Conservation (phyloP, 2,797 vertebrate genomes). For the Micromesistius poutassou region DNA sequence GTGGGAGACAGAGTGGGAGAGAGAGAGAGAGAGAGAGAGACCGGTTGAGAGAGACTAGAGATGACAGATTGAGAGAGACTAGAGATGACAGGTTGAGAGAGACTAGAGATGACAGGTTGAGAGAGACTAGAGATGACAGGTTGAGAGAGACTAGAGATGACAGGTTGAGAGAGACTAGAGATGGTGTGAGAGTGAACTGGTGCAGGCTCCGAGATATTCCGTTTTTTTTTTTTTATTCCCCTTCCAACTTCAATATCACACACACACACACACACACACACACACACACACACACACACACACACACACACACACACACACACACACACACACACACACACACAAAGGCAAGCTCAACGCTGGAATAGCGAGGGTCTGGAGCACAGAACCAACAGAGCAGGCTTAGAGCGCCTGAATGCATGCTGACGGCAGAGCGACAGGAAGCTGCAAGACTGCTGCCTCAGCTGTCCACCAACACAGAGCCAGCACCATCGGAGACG, state of each 20-base stretch:
- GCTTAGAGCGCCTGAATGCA: slow-evolving; percentile 35
- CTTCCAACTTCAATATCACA: neutral
- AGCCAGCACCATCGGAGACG: slow-evolving; percentile 10
- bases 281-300: slow-evolving; percentile 7
- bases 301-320: slow-evolving; percentile 8
- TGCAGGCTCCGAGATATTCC: neutral
- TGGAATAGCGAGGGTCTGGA: too few species aligned
- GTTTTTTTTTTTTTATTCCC: neutral
- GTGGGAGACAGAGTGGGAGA: neutral
- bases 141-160: too few species aligned
- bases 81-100: too few species aligned
- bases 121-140: too few species aligned
- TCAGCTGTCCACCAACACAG: slow-evolving; percentile 30
- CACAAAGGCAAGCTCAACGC: slow-evolving; percentile 1
- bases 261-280: slow-evolving; percentile 5
- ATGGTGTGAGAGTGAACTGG: neutral
- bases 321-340: slow-evolving; percentile 12
- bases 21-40: neutral
- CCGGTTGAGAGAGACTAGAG: neutral
- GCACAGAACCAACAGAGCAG: slow-evolving; percentile 17
- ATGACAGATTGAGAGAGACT: too few species aligned
- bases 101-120: too few species aligned
- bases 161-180: neutral
- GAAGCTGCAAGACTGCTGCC: slow-evolving; percentile 29
- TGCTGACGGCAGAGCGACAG: slow-evolving; percentile 23